Base-by-base conservation (phyloP, 2,888 invertebrate genomes). In the Nomada ruficornis region DNA sequence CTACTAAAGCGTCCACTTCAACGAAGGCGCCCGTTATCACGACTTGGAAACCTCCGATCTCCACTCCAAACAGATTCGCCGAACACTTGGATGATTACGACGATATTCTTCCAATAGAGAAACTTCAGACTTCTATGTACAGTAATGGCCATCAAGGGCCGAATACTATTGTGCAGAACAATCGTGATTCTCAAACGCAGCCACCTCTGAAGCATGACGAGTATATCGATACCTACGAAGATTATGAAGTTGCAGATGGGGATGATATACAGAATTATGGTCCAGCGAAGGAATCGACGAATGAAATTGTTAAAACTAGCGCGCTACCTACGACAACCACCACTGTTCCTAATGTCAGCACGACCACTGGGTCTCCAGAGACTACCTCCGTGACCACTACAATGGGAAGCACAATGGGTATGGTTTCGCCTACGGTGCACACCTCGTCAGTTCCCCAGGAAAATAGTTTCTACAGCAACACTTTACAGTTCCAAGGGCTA, bases 171-270 rank as follows among this genome's bases (percentile, higher is more conserved):
- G 44, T 77, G 50, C 63, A 79, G 15, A 50, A 77, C 15, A 73
- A 72, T 23, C 59, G 47, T 13, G 65, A 67, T n/a, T 50, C 73
- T 4, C 80, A 69, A 23, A 64, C 68, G 1, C 81, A 84, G 68
- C 78, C 84, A 7, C 80, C 87, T 10, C 5, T 63, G 2, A 60
- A 77, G 86, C 86, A 89, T 86, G 89, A 89, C 85, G 80, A 93
- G 90, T 93, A 94, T 15, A 94, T 94, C 65, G 94, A 94, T 55
- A 93, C 93, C 74, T 89, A 94, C 83, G 94, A 91, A 1, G 91
- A 91, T 26, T 92, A 92, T 71, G 89, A 92, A 57, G 42, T 89
- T 86, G 15, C 18, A n/a, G 72, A 77, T 1, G 78, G 63, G 13
- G 83, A 86, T 0, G 65, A 79, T 9, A 70, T 15, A 2, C 79